Evolutionary conservation across 2,888 invertebrate species (phyloP), one percentile per base, ranked within the genome.

Genomic region (Scotopteryx bipunctaria): DNA sequence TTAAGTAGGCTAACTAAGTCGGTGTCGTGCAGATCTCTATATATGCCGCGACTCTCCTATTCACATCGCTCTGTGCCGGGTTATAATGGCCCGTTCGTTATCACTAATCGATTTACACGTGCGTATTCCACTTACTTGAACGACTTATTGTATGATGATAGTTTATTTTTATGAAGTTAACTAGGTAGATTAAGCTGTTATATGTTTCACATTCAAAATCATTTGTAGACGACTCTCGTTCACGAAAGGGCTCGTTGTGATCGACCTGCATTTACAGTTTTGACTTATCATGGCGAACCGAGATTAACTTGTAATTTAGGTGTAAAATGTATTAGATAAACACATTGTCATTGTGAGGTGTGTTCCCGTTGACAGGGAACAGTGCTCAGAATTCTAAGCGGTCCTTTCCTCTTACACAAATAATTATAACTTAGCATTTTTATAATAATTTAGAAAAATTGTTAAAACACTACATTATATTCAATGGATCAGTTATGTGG

Each of bases 371-470:
- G 76, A 73, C 71, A 67, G 70, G 80, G 80, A 73, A 77, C 80
- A 75, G 78, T 78, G 81, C 85, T 86, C 83, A 78, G 83, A 81
- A 78, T 76, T 79, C 76, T 81, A 85, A 73, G 74, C 75, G 81
- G 84, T 82, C 83, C 78, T 79, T 82, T 82, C 81, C 84, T 88
- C 86, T 81, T 83, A 88, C 86, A 89, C 87, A 84, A 88, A 80
- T 88, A 86, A 87, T 84, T 87, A 83, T 88, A 89, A 87, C 86
- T 88, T 89, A 89, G 88, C 88, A 83, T 88, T 90, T 89, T 89
- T 89, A 90, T 89, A 83, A 88, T 90, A 83, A 86, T 89, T 88
- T 88, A 88, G 88, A 81, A 74, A 86, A 87, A 86, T 83, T 87
- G 85, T 88, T 85, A 78, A 77, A 78, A 83, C 77, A 73, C 81